Conservation (phyloP, 2,113 vertebrate genomes). For the Ceyx margarethae region DNA sequence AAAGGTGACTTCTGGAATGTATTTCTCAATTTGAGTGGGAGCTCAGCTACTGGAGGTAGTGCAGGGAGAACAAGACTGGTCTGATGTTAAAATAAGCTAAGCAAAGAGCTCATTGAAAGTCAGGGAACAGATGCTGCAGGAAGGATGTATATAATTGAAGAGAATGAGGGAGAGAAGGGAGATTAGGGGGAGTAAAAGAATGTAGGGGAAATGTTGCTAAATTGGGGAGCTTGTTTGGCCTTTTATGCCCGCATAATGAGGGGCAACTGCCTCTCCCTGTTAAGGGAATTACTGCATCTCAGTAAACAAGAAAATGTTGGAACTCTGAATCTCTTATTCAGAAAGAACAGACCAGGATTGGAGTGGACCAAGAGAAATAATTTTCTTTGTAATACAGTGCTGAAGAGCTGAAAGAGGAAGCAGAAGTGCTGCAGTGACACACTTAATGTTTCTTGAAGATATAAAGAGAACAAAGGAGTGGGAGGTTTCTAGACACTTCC, state of each 20-base stretch:
- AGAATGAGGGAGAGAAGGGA: background rate
- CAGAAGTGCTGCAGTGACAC: background rate
- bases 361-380: background rate
- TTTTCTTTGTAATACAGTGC: background rate
- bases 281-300: background rate
- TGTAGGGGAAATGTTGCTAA: background rate
- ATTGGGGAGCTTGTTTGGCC: background rate
- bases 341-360: background rate
- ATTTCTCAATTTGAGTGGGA: background rate
- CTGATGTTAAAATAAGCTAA: background rate
- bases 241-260: background rate
- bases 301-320: background rate
- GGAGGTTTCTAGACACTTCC: background rate
- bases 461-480: background rate
- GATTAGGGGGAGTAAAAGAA: fast-evolving
- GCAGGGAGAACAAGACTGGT: background rate
- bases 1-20: constrained; percentile 16
- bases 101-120: background rate
- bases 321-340: background rate
- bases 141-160: background rate
- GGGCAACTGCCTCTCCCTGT: background rate
- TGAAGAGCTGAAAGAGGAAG: background rate
- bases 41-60: background rate
- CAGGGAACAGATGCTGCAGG: fast-evolving
- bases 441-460: background rate